These are phyloP conservation scores for Heteromormyrus szaboi DNA, from an alignment of 2,797 vertebrate species.

Conservation along the genomic window DNA sequence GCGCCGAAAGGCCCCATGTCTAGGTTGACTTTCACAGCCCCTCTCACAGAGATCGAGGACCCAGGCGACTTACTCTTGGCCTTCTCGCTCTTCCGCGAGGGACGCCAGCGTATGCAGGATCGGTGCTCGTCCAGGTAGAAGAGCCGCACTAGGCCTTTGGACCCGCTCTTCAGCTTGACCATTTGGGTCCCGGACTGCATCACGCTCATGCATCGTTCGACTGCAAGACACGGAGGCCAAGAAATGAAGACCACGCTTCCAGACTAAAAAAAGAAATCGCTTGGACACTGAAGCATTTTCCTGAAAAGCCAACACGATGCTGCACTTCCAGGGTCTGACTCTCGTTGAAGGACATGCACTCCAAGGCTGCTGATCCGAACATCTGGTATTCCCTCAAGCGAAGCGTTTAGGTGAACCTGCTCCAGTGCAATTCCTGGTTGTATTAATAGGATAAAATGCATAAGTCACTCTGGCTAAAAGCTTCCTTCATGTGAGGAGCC, in stretches of 20 bases:
- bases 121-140: slow-evolving; percentile 98
- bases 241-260: background rate
- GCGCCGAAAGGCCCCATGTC: background rate
- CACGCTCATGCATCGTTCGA: slow-evolving; percentile 98
- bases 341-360: background rate
- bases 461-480: background rate
- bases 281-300: background rate
- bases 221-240: slow-evolving; percentile 50
- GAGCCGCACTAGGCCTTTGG: slow-evolving; percentile 89
- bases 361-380: background rate
- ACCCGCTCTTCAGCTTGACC: slow-evolving; percentile 93
- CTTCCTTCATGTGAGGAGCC: background rate
- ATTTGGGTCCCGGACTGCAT: slow-evolving; percentile 99
- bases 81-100: slow-evolving; percentile 94
- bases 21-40: background rate
- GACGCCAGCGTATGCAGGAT: slow-evolving; percentile 92
- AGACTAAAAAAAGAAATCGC: background rate
- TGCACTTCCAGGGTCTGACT: background rate
- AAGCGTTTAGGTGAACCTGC: background rate
- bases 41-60: background rate
- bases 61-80: slow-evolving; percentile 82
- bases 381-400: background rate
- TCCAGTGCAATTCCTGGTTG: background rate
- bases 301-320: background rate
- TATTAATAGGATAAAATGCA: background rate